Conservation (phyloP, 2,888 invertebrate genomes). For the Alloplasta piceator region DNA sequence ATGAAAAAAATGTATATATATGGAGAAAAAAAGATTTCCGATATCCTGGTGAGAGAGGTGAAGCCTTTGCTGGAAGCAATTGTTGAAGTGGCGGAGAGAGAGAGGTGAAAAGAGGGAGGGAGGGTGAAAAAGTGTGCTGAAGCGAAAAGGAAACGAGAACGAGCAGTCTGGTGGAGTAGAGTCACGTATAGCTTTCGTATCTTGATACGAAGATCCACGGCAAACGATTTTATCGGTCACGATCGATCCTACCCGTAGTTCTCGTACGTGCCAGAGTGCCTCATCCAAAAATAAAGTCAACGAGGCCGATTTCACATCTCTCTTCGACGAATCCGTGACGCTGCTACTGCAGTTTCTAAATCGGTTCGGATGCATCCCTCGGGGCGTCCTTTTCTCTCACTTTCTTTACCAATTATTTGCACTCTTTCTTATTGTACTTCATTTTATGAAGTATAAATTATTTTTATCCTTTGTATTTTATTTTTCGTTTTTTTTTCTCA, state of each 20-base stretch:
- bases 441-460: no score
- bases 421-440: no score
- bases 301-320: slow-evolving; percentile 28
- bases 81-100: slow-evolving; percentile 35
- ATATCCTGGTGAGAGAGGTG: slow-evolving; percentile 45
- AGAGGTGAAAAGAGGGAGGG: slow-evolving; percentile 4
- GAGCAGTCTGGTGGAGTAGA: slow-evolving; percentile 58
- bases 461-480: no score
- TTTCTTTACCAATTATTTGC: not conserved
- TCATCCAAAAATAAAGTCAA: slow-evolving; percentile 60
- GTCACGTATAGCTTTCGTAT: slow-evolving; percentile 64
- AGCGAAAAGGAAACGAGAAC: slow-evolving; percentile 28
- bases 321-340: slow-evolving; percentile 42
- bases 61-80: slow-evolving; percentile 50
- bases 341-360: slow-evolving; percentile 58
- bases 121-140: not conserved
- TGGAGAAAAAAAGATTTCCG: slow-evolving; percentile 48
- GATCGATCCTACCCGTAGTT: slow-evolving; percentile 60
- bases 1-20: not conserved
- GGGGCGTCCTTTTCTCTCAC: slow-evolving; percentile 13
- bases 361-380: slow-evolving; percentile 49
- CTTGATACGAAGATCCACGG: slow-evolving; percentile 41
- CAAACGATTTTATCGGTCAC: slow-evolving; percentile 67
- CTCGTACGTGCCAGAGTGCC: slow-evolving; percentile 64
- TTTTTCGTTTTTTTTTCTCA: no score